A percentile compares a stretch with the other conserved stretches of the same genome.
Conservation (phyloP, 1,140 invertebrate species). For the Saccostrea cuccullata region DNA sequence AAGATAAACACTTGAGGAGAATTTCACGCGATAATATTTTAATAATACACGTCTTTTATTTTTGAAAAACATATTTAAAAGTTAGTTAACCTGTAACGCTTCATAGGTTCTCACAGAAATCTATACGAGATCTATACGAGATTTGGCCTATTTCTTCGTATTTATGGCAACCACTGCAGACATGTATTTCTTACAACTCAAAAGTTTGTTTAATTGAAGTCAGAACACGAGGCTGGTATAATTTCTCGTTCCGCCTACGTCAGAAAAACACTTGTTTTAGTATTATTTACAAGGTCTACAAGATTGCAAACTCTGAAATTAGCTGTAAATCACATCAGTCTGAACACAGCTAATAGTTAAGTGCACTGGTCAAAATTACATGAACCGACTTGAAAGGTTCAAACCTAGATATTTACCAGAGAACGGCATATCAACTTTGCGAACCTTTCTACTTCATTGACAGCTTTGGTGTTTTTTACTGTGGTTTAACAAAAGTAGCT, state of each 20-base stretch:
- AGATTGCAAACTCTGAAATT: background rate
- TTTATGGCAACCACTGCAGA: background rate
- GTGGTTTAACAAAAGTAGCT: background rate
- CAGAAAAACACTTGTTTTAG: background rate
- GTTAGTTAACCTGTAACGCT: background rate
- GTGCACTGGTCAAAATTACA: background rate
- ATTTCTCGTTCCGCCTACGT: background rate
- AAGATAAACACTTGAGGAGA: slow-evolving; percentile 24
- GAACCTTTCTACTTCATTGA: background rate
- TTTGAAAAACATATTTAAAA: background rate
- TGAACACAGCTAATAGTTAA: background rate
- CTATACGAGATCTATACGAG: background rate
- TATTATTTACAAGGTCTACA: background rate
- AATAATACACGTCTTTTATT: background rate
- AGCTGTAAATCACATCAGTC: background rate
- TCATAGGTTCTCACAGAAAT: background rate
- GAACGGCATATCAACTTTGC: background rate
- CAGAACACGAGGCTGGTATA: background rate
- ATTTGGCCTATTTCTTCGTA: background rate
- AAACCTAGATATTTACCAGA: background rate
- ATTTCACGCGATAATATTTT: slow-evolving; percentile 25
- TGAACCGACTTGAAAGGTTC: background rate
- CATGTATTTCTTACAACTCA: background rate
- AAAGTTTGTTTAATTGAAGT: background rate
- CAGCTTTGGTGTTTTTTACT: background rate